Evolutionary conservation across 2,888 invertebrate species (phyloP).

Genomic region (Latrodectus hesperus): DNA sequence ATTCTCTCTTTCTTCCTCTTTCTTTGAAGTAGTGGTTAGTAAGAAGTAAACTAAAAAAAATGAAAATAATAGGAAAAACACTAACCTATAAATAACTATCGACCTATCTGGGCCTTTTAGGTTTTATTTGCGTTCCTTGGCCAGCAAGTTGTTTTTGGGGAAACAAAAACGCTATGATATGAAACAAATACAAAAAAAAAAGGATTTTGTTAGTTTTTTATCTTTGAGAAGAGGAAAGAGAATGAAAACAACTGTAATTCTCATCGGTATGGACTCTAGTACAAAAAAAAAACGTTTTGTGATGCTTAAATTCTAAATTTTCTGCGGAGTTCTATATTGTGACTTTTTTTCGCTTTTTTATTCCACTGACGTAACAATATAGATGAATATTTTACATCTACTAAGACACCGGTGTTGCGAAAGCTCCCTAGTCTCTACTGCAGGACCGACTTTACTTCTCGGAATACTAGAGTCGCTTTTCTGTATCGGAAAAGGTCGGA

Average conservation of each 20-base stretch:
- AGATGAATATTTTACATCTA: slow-evolving; percentile 37
- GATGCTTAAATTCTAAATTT: slow-evolving; percentile 24
- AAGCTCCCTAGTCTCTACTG: not conserved
- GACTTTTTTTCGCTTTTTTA: not conserved
- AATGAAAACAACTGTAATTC: slow-evolving; percentile 17
- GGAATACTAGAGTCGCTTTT: not conserved
- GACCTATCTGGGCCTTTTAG: slow-evolving; percentile 43
- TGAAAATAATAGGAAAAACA: slow-evolving; percentile 18
- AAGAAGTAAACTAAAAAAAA: slow-evolving; percentile 4
- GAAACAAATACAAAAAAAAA: slow-evolving; percentile 6
- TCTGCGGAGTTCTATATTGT: slow-evolving; percentile 14
- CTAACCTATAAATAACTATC: slow-evolving; percentile 59
- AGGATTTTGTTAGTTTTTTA: not conserved
- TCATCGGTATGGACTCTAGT: slow-evolving; percentile 14
- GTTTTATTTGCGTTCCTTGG: slow-evolving; percentile 43
- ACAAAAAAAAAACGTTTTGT: slow-evolving; percentile 38
- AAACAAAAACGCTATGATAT: not conserved
- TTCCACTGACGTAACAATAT: slow-evolving; percentile 15
- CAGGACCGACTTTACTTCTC: not conserved
- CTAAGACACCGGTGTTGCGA: not conserved
- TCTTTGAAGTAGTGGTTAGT: not conserved
- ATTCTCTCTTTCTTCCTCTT: slow-evolving; percentile 11
- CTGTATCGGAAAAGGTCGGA: not conserved
- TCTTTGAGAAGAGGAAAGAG: slow-evolving; percentile 4
- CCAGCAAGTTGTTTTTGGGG: slow-evolving; percentile 22